Conservation (phyloP, 2,888 invertebrate species). For the Euphydryas editha region DNA sequence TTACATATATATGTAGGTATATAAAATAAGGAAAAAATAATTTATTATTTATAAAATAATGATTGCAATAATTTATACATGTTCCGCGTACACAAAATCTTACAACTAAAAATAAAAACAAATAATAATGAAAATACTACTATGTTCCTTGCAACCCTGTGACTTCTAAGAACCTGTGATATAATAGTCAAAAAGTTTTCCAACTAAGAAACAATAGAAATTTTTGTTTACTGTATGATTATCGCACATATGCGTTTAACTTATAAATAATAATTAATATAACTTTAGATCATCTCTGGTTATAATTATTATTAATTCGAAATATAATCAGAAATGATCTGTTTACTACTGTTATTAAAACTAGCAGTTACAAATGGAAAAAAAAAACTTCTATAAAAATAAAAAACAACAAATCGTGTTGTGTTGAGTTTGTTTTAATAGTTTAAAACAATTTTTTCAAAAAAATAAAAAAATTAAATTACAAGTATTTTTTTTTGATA, state of each 20-base stretch:
- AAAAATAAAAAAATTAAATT: no score
- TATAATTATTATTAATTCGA: not conserved
- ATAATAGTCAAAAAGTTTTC: conserved; percentile 57
- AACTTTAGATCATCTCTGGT: not conserved
- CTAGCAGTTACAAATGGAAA: not conserved
- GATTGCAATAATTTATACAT: not conserved
- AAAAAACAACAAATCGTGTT: no score
- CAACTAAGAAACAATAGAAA: conserved; percentile 55
- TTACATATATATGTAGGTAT: not conserved
- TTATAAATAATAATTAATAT: no score
- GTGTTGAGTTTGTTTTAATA: no score
- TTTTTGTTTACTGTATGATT: not conserved
- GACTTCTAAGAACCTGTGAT: conserved; percentile 73
- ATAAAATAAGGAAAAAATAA: not conserved
- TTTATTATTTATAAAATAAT: no score
- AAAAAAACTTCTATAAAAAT: no score
- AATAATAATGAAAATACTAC: conserved; percentile 48
- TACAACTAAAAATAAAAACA: conserved; percentile 17
- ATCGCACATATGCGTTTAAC: not conserved
- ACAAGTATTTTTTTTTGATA: no score
- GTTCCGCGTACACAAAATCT: conserved; percentile 4
- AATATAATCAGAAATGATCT: no score
- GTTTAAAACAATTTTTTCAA: no score
- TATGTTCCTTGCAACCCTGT: conserved; percentile 72
- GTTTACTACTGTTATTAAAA: not conserved